These are phyloP conservation scores for Mylabris sibirica DNA, from an alignment of 2,888 invertebrate species.

Conservation along the genomic window DNA sequence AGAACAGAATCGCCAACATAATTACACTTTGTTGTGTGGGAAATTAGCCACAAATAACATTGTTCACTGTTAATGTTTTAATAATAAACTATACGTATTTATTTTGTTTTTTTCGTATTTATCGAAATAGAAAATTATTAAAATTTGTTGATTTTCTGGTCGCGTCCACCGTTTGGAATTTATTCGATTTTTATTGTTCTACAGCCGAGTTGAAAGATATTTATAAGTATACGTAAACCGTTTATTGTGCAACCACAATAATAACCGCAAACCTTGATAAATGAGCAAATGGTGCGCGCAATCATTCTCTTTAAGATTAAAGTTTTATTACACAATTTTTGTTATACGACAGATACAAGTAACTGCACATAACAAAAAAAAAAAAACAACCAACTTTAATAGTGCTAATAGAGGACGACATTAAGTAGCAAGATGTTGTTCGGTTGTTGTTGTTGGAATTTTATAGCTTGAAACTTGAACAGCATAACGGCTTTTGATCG, in stretches of 20 bases:
- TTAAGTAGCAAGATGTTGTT: conserved; percentile 9
- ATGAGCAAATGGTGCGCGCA: conserved; percentile 13
- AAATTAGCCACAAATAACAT: neutral
- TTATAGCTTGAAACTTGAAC: conserved; percentile 4
- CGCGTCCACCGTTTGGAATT: conserved; percentile 1
- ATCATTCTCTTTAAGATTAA: conserved; percentile 12
- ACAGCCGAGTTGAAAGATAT: neutral
- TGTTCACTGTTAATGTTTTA: neutral
- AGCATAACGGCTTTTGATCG: conserved; percentile 1
- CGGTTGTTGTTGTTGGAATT: conserved; percentile 9
- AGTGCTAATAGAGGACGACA: conserved; percentile 10
- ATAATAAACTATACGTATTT: neutral
- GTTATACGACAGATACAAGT: neutral
- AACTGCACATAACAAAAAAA: neutral
- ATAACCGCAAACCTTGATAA: conserved; percentile 17
- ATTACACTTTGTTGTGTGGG: neutral
- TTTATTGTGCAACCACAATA: conserved; percentile 8
- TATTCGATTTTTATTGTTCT: conserved; percentile 3
- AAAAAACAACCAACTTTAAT: conserved; percentile 1
- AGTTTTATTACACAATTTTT: conserved; percentile 7
- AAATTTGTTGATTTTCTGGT: neutral
- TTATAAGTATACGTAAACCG: neutral
- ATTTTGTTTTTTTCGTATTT: neutral
- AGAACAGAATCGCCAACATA: neutral
- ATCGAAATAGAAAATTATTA: neutral